Conservation (phyloP, 2,888 invertebrate genomes). For the Agonopterix heracliana region DNA sequence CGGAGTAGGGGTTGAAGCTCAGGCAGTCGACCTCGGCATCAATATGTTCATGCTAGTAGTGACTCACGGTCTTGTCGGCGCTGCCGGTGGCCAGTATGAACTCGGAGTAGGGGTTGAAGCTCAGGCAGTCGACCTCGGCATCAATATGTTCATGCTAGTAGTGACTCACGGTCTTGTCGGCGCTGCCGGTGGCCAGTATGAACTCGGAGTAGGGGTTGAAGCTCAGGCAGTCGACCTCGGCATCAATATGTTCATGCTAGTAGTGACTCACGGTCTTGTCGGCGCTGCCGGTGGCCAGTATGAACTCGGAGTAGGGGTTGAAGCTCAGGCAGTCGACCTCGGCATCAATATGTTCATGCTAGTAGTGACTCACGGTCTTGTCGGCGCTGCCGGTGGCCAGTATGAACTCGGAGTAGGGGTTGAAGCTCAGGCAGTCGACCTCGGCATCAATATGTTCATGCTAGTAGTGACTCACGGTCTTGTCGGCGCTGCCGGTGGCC, state of each 20-base stretch:
- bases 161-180: conserved; percentile 98
- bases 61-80: too few species aligned
- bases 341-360: conserved; percentile 60
- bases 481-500: conserved; percentile 99
- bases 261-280: conserved; percentile 85
- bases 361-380: conserved; percentile 79
- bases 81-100: conserved; percentile 99
- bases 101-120: conserved; percentile 99
- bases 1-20: too few species aligned
- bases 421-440: conserved; percentile 99
- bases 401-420: conserved; percentile 99
- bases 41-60: too few species aligned
- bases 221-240: conserved; percentile 99
- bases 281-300: conserved; percentile 98
- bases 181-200: conserved; percentile 98
- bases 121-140: conserved; percentile 99
- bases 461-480: conserved; percentile 75
- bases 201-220: conserved; percentile 99
- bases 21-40: too few species aligned
- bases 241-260: conserved; percentile 39
- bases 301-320: conserved; percentile 99
- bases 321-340: conserved; percentile 99
- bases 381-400: conserved; percentile 99
- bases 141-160: too few species aligned
- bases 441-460: conserved; percentile 78